Conservation (phyloP, 2,113 vertebrate genomes). For the Sorex fumeus region DNA sequence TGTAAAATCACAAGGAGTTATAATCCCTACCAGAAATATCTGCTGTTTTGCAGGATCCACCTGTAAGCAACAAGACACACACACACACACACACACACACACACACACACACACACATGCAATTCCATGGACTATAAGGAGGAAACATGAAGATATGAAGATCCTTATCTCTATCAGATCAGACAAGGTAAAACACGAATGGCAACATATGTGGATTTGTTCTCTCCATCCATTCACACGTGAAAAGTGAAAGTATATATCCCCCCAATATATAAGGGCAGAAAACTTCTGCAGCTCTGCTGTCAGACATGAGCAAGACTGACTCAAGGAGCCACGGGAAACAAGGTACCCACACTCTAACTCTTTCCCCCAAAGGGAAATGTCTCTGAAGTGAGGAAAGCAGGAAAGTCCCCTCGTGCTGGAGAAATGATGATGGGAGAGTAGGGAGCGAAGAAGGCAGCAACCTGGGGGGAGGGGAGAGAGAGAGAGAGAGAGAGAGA, state of each 20-base stretch:
- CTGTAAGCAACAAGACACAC: background rate
- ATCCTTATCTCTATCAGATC: background rate
- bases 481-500: too few species aligned
- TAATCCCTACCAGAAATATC: background rate
- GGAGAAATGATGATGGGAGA: background rate
- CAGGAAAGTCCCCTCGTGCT: background rate
- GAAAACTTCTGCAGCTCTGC: background rate
- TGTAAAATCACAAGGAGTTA: background rate
- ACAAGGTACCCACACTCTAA: slow-evolving; percentile 1
- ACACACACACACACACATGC: background rate
- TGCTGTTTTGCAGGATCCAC: background rate
- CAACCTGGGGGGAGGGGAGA: too few species aligned
- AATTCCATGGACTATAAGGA: background rate
- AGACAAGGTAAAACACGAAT: background rate
- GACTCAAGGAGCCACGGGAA: background rate
- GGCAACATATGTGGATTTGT: background rate
- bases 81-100: background rate
- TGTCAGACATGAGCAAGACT: background rate
- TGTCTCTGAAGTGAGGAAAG: background rate
- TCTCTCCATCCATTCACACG: background rate
- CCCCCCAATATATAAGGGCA: background rate
- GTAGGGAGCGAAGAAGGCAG: background rate
- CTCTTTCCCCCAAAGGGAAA: background rate
- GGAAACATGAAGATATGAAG: background rate
- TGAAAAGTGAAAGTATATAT: slow-evolving; percentile 18